Percentiles rank a stretch among this genome's conserved stretches.
Conservation (phyloP, 2,113 vertebrate species). For the Ibidorhyncha struthersii region DNA sequence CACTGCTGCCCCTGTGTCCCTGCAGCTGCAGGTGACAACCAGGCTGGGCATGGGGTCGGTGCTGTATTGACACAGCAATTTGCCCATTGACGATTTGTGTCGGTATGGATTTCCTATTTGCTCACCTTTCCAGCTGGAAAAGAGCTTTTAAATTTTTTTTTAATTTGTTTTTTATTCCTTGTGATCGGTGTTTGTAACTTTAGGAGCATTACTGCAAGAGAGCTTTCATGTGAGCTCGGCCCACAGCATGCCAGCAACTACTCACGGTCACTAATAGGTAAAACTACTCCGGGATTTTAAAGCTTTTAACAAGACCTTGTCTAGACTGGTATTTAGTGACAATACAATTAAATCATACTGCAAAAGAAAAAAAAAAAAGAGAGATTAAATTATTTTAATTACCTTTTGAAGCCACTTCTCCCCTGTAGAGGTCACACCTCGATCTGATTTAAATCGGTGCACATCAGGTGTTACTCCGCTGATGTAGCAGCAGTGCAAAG, state of each 20-base stretch:
- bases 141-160: background rate
- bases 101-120: background rate
- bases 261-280: conserved; percentile 25
- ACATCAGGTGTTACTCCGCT: background rate
- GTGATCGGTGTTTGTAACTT: conserved; percentile 21
- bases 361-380: background rate
- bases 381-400: conserved; percentile 64
- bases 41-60: rapidly evolving
- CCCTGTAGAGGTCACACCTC: background rate
- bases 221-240: conserved; percentile 17
- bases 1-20: background rate
- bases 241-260: conserved; percentile 23
- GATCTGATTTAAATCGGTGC: background rate
- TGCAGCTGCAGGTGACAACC: background rate
- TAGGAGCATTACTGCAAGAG: background rate
- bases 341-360: conserved; percentile 35
- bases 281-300: background rate
- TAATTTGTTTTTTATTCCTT: background rate
- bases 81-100: rapidly evolving
- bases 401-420: conserved; percentile 30
- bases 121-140: background rate
- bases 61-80: background rate
- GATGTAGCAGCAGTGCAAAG: background rate
- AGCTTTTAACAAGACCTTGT: conserved; percentile 65
- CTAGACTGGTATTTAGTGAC: conserved; percentile 73